A percentile compares a stretch with the other conserved stretches of the same genome.
phyloP scores from a whole-genome alignment of 2,888 invertebrate species.

The Meghimatium bilineatum region DNA sequence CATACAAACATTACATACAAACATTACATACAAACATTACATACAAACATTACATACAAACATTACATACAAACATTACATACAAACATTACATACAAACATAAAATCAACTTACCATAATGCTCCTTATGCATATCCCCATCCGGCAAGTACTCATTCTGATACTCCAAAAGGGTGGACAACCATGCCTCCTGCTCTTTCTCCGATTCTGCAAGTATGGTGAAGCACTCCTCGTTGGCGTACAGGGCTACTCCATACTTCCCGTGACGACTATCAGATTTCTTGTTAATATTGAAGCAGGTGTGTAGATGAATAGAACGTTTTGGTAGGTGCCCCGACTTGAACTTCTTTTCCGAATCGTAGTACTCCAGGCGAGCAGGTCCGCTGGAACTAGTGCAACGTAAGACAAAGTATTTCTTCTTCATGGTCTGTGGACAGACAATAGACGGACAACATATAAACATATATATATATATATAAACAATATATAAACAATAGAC shows the following conservation, averaged over 20 bases:
- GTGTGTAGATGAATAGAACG: conserved; percentile 87
- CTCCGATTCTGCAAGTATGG: conserved; percentile 89
- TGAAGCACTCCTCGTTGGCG: conserved; percentile 92
- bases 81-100: too few species aligned
- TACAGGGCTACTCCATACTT: conserved; percentile 92
- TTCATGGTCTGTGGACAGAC: conserved; percentile 84
- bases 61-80: too few species aligned
- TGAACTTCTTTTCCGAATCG: conserved; percentile 93
- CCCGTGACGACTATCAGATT: conserved; percentile 87
- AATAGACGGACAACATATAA: too few species aligned
- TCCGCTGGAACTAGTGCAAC: conserved; percentile 84
- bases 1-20: too few species aligned
- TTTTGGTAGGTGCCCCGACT: conserved; percentile 83
- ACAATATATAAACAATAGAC: too few species aligned
- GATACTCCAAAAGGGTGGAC: conserved; percentile 84
- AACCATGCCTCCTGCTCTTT: conserved; percentile 90
- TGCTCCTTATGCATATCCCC: conserved; percentile 57
- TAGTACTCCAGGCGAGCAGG: conserved; percentile 93
- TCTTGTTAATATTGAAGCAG: conserved; percentile 93
- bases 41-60: too few species aligned
- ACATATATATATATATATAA: too few species aligned
- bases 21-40: background rate
- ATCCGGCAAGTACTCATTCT: conserved; percentile 77
- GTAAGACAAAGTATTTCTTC: conserved; percentile 93
- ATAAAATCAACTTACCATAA: conserved; percentile 58